Base-by-base conservation (phyloP, 2,113 vertebrate species). In the Astur gentilis region DNA sequence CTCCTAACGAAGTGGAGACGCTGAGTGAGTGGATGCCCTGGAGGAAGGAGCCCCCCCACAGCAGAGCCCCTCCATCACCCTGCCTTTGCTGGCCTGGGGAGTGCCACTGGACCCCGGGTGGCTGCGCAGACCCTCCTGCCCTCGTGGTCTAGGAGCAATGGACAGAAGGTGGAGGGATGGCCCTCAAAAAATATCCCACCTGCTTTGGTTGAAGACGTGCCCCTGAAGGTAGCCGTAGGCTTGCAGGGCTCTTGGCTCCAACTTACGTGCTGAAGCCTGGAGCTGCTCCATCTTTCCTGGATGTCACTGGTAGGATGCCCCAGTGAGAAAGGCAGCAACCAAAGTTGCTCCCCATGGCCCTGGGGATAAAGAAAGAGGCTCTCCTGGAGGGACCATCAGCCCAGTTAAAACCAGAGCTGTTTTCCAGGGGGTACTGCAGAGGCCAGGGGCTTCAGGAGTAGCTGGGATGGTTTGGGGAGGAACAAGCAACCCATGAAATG, bases 1-100 rank as follows among this genome's bases (percentile, higher is more conserved):
- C 71, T 31, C 55, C 5, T 47, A 52, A 64, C 0, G 1, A 70
- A 61, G 31, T 0, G 0, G n/a, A 47, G 50, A 58, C 0, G 1
- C 16, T 2, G 27, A 36, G 23, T 16, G 27, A 45, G 50, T 61
- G 17, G 67, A 80, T 34, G 40, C 1, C 18, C 49, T 44, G 29
- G 16, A 73, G 38, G 19, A 83, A 73, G 21, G 19, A 80, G n/a
- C 3, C 4, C 8, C 7, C 4, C 13, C 65, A 34, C 0, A 2
- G 32, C 23, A 65, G 12, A 88, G 16, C 5, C 34, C 16, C 15
- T 79, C 40, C 38, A 25, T 49, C 49, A 14, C 29, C 11, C 6
- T 21, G 19, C 6, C 19, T 76, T 34, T 62, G 50, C 16, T 9
- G 20, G 5, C 14, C 45, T 13, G 2, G 12, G 2, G 2, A 65